phyloP scores from a whole-genome alignment of 2,113 vertebrate species.

The Mus pahari region DNA sequence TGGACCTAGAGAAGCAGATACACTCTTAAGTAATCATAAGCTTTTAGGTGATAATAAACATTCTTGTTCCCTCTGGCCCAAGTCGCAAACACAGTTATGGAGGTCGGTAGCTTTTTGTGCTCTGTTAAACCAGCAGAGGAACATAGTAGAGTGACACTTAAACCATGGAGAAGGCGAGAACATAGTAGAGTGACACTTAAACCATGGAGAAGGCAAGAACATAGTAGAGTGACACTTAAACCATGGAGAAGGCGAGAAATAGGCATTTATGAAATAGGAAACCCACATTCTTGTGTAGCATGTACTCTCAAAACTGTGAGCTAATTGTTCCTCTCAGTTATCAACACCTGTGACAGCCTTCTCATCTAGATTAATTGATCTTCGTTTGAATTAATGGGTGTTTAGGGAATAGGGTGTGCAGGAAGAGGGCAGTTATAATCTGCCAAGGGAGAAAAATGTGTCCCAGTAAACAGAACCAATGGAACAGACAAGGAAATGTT shows the following conservation, averaged over 20 bases:
- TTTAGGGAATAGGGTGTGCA: background rate
- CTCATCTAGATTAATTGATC: background rate
- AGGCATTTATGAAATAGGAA: background rate
- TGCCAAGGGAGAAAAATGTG: background rate
- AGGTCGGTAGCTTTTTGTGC: background rate
- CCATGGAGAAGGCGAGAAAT: too few relatives aligned
- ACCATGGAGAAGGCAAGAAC: too few relatives aligned
- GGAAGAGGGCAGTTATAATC: background rate
- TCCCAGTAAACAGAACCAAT: background rate
- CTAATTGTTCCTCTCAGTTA: background rate
- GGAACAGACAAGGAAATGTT: background rate
- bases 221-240: background rate
- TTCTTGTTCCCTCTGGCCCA: background rate
- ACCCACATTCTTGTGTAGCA: accelerated
- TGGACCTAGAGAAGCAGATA: background rate
- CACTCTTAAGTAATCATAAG: background rate
- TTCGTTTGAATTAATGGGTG: constrained; percentile 9
- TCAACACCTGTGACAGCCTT: background rate
- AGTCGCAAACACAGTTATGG: background rate
- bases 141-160: background rate
- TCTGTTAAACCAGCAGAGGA: background rate
- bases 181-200: background rate
- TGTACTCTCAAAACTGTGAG: background rate
- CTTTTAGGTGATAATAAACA: background rate
- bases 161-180: too few relatives aligned